phyloP scores from a whole-genome alignment of 2,888 invertebrate species.

The Lamproptera curius region DNA sequence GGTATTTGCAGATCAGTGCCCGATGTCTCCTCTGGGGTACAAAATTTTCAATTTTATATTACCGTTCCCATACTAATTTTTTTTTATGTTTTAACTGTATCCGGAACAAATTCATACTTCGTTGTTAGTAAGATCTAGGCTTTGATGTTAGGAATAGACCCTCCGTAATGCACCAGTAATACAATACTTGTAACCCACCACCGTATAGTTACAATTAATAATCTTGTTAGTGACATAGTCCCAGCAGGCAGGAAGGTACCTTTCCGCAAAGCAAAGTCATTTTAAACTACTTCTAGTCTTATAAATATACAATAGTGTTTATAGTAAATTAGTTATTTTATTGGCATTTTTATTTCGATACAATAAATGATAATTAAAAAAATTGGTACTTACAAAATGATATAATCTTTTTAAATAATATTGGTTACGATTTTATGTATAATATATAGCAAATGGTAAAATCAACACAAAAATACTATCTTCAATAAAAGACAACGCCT shows the following conservation, averaged over 20 bases:
- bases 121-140: slow-evolving; percentile 47
- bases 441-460: slow-evolving; percentile 3
- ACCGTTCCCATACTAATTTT: slow-evolving; percentile 51
- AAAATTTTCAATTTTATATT: slow-evolving; percentile 49
- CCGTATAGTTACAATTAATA: slow-evolving; percentile 51
- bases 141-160: slow-evolving; percentile 53
- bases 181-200: slow-evolving; percentile 57
- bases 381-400: slow-evolving; percentile 7
- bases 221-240: slow-evolving; percentile 69
- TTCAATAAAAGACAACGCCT: slow-evolving; percentile 15
- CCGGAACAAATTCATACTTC: slow-evolving; percentile 29
- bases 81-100: slow-evolving; percentile 48
- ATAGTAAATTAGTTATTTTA: slow-evolving; percentile 23
- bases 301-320: slow-evolving; percentile 22
- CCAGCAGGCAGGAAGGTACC: slow-evolving; percentile 79
- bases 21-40: slow-evolving; percentile 76
- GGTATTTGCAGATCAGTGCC: slow-evolving; percentile 74
- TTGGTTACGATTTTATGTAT: neutral
- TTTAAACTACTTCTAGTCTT: slow-evolving; percentile 54
- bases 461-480: slow-evolving; percentile 8
- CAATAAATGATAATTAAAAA: too few relatives aligned
- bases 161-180: slow-evolving; percentile 38
- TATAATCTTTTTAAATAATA: neutral
- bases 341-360: slow-evolving; percentile 27
- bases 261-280: slow-evolving; percentile 77